A percentile compares a stretch with the other conserved stretches of the same genome.
phyloP scores from a whole-genome alignment of 2,113 vertebrate genomes.

The Carassius gibelio region DNA sequence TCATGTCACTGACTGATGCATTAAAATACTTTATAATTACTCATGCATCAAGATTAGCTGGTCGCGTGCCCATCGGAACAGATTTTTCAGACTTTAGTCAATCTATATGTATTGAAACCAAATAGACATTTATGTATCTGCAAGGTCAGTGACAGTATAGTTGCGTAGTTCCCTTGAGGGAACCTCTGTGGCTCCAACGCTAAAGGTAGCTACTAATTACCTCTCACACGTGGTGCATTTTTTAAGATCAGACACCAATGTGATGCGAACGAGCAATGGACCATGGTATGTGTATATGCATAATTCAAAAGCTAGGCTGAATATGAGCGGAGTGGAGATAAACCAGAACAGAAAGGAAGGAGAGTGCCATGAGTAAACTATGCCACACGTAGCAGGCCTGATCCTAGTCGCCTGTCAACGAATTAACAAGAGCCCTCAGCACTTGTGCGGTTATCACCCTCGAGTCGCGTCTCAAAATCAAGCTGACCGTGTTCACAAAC shows the following conservation, averaged over 20 bases:
- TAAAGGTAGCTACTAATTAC: conserved; percentile 47
- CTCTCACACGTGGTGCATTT: conserved; percentile 3
- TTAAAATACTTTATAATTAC: conserved; percentile 56
- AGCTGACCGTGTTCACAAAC: conserved; percentile 1
- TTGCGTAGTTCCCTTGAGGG: conserved; percentile 29
- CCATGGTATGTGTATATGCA: conserved; percentile 3
- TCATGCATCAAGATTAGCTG: conserved; percentile 35
- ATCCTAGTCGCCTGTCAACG: conserved; percentile 42
- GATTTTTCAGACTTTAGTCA: conserved; percentile 33
- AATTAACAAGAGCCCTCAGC: conserved; percentile 38
- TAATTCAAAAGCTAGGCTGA: conserved; percentile 33
- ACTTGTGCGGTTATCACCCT: conserved; percentile 35
- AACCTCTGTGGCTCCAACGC: neutral
- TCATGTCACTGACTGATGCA: conserved; percentile 15
- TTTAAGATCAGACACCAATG: conserved; percentile 6
- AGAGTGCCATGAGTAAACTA: conserved; percentile 27
- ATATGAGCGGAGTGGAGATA: conserved; percentile 31
- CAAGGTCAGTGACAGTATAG: conserved; percentile 55
- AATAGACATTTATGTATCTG: conserved; percentile 47
- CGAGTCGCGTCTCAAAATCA: conserved; percentile 31
- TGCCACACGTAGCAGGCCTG: conserved; percentile 29
- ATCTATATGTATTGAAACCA: conserved; percentile 45
- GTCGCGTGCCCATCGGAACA: conserved; percentile 30
- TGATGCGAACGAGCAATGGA: neutral
- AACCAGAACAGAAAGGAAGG: neutral